phyloP scores from a whole-genome alignment of 2,113 vertebrate species.

The Mohoua ochrocephala region DNA sequence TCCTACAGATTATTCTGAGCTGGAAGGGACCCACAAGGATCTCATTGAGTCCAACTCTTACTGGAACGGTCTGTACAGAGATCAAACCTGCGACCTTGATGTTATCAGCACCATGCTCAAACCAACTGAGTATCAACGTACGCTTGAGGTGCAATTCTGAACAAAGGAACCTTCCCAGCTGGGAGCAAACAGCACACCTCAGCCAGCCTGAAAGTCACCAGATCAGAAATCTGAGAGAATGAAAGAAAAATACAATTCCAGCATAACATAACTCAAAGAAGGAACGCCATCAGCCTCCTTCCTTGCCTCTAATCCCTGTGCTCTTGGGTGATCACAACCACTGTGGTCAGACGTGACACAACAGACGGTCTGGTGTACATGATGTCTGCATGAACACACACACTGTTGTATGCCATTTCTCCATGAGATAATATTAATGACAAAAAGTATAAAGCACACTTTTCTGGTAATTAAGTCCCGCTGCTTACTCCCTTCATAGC shows the following conservation, averaged over 20 bases:
- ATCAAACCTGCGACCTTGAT: fast-evolving
- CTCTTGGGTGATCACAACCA: background rate
- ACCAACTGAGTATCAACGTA: background rate
- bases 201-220: background rate
- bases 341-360: background rate
- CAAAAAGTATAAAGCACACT: background rate
- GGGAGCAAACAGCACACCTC: background rate
- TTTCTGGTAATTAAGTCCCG: background rate
- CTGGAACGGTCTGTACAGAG: fast-evolving
- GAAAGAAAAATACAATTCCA: background rate
- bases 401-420: background rate
- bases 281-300: background rate
- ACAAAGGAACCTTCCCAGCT: background rate
- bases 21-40: background rate
- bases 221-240: background rate
- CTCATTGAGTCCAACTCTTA: background rate
- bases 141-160: background rate
- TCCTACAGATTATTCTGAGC: background rate
- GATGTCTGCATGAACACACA: background rate
- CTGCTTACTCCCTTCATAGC: background rate
- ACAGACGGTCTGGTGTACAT: fast-evolving
- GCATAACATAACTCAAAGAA: background rate
- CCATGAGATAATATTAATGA: background rate
- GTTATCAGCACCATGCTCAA: background rate
- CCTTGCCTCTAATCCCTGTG: background rate